Conservation (phyloP, 2,113 vertebrate genomes). For the Cyprichromis sp. region DNA sequence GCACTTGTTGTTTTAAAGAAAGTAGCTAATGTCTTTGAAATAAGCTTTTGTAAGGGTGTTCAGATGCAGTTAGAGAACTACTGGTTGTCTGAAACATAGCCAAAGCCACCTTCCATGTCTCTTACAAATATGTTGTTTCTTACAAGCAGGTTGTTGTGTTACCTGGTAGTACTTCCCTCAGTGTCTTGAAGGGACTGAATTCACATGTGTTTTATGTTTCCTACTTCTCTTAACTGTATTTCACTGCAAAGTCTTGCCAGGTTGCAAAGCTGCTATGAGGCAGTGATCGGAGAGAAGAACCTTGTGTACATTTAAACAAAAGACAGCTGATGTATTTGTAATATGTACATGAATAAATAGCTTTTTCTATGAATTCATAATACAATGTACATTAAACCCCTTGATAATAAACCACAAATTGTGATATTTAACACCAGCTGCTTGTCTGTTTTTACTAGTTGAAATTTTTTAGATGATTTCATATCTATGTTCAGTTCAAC, state of each 20-base stretch:
- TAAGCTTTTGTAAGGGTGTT: slow-evolving; percentile 65
- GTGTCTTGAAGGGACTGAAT: slow-evolving; percentile 75
- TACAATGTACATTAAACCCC: slow-evolving; percentile 87
- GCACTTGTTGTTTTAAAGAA: slow-evolving; percentile 52
- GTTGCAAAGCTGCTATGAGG: slow-evolving; percentile 86
- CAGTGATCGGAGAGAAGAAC: slow-evolving; percentile 73
- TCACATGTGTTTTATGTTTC: slow-evolving; percentile 47
- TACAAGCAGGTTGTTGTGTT: slow-evolving; percentile 28
- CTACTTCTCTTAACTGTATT: slow-evolving; percentile 70
- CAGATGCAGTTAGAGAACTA: slow-evolving; percentile 60
- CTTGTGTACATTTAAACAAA: slow-evolving; percentile 80
- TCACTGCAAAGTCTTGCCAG: slow-evolving; percentile 75
- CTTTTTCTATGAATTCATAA: slow-evolving; percentile 83
- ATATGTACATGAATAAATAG: slow-evolving; percentile 86
- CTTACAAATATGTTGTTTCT: slow-evolving; percentile 30
- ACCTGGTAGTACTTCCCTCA: slow-evolving; percentile 54
- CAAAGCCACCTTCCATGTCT: slow-evolving; percentile 49
- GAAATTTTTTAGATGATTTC: background rate
- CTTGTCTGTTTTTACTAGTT: background rate
- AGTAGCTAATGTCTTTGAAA: slow-evolving; percentile 31
- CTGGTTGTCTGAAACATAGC: slow-evolving; percentile 71
- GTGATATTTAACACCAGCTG: slow-evolving; percentile 48
- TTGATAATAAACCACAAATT: slow-evolving; percentile 83
- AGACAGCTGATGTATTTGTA: slow-evolving; percentile 77
- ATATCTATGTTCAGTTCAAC: background rate